phyloP scores from a whole-genome alignment of 1,140 invertebrate species.

The Drosophila guanche region DNA sequence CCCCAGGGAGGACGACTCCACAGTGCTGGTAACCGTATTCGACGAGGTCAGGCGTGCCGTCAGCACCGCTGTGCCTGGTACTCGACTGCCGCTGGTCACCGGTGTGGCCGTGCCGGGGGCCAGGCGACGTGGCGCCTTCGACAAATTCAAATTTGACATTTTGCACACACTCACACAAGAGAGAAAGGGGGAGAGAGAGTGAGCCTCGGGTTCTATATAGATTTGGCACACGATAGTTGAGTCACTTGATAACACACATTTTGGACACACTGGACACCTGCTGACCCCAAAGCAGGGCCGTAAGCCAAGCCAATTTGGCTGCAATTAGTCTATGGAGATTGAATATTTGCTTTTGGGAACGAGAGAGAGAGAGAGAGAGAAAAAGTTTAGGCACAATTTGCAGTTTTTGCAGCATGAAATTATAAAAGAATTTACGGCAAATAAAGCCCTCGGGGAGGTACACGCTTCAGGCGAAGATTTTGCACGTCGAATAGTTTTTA shows the following conservation, averaged over 20 bases:
- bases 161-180: constrained; percentile 21
- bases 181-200: no score
- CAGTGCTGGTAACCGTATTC: constrained; percentile 55
- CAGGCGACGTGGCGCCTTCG: constrained; percentile 65
- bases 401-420: no score
- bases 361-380: neutral
- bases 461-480: no score
- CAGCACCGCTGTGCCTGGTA: constrained; percentile 26
- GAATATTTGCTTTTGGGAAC: constrained; percentile 3
- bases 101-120: constrained; percentile 73
- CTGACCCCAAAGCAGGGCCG: constrained; percentile 8
- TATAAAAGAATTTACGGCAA: no score
- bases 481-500: no score
- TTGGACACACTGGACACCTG: constrained; percentile 23
- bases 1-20: constrained; percentile 21
- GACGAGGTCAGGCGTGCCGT: constrained; percentile 57
- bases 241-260: constrained; percentile 52
- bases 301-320: constrained; percentile 44
- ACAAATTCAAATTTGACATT: constrained; percentile 69
- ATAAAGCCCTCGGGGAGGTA: no score
- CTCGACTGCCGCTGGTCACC: constrained; percentile 24
- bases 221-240: constrained; percentile 15
- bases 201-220: constrained; percentile 17
- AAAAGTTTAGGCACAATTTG: no score
- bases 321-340: constrained; percentile 44